Evolutionary conservation across 1,140 invertebrate genomes (phyloP).

Genomic region (Drosophila eugracilis): DNA sequence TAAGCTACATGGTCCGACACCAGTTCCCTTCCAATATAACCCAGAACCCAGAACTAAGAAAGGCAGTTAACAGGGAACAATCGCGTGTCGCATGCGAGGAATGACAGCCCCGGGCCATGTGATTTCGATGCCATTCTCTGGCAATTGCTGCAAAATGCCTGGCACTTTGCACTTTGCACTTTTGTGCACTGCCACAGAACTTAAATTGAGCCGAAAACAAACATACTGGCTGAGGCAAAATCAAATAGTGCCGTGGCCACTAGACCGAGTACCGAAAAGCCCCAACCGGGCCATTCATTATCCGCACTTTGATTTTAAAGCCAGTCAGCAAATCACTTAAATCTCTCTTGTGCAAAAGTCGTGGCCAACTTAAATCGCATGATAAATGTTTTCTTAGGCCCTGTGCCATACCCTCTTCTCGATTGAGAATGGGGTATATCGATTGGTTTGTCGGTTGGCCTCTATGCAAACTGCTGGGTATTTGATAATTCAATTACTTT

Average conservation of each 20-base stretch:
- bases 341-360: constrained; percentile 77
- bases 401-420: constrained; percentile 3
- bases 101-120: constrained; percentile 60
- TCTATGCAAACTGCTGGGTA: constrained; percentile 22
- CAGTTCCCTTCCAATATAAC: constrained; percentile 31
- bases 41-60: constrained; percentile 39
- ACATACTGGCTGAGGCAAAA: constrained; percentile 59
- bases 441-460: neutral
- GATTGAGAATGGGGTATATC: constrained; percentile 14
- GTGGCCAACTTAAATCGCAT: constrained; percentile 80
- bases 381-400: constrained; percentile 74
- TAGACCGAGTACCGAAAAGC: constrained; percentile 1
- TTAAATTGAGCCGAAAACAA: constrained; percentile 75
- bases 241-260: constrained; percentile 65
- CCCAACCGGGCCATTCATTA: constrained; percentile 66
- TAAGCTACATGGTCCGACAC: constrained; percentile 69
- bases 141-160: constrained; percentile 73
- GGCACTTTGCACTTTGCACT: constrained; percentile 70
- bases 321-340: constrained; percentile 80
- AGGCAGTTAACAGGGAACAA: constrained; percentile 43
- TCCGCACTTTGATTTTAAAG: constrained; percentile 74
- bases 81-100: constrained; percentile 77
- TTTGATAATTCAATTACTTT: constrained; percentile 47
- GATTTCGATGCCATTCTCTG: constrained; percentile 39
- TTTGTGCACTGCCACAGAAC: constrained; percentile 65